Evolutionary conservation across 2,888 invertebrate species (phyloP).

Genomic region (Zelleria hepariella): DNA sequence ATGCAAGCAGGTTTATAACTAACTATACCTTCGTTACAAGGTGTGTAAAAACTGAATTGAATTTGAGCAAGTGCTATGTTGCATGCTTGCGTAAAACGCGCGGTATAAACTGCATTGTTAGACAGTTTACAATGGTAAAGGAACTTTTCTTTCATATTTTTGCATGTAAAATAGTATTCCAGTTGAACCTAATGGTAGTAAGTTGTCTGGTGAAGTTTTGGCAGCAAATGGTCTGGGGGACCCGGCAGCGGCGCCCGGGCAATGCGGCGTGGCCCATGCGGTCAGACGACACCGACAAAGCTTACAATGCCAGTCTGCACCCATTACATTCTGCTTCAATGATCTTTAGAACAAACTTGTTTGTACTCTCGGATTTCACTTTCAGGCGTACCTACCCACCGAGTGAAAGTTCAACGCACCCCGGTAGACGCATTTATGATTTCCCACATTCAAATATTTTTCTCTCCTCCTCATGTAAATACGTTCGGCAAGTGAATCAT

Average conservation of each 20-base stretch:
- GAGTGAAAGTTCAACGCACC: slow-evolving; percentile 23
- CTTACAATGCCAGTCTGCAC: slow-evolving; percentile 12
- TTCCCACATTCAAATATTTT: slow-evolving; percentile 34
- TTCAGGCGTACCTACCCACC: slow-evolving; percentile 9
- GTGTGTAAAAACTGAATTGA: no score
- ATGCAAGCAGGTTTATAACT: no score
- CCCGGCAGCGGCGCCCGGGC: background rate
- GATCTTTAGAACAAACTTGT: slow-evolving; percentile 20
- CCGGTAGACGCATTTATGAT: slow-evolving; percentile 25
- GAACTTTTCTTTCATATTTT: background rate
- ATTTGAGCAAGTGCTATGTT: background rate
- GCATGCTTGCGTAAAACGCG: background rate
- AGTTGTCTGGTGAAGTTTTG: background rate
- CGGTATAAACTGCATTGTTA: background rate
- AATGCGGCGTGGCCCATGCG: background rate
- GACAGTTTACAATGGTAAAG: background rate
- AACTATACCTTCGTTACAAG: no score
- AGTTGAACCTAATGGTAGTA: background rate
- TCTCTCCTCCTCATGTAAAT: slow-evolving; percentile 22
- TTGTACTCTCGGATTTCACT: slow-evolving; percentile 24
- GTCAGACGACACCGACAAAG: slow-evolving; percentile 10
- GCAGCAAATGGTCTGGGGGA: background rate
- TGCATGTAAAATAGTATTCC: background rate
- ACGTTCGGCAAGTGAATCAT: slow-evolving; percentile 28
- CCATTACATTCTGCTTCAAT: slow-evolving; percentile 20